Percentiles rank a stretch among this genome's conserved stretches.
Evolutionary conservation across 2,797 vertebrate species (phyloP).

Genomic region (Pangasius mekongensis): DNA sequence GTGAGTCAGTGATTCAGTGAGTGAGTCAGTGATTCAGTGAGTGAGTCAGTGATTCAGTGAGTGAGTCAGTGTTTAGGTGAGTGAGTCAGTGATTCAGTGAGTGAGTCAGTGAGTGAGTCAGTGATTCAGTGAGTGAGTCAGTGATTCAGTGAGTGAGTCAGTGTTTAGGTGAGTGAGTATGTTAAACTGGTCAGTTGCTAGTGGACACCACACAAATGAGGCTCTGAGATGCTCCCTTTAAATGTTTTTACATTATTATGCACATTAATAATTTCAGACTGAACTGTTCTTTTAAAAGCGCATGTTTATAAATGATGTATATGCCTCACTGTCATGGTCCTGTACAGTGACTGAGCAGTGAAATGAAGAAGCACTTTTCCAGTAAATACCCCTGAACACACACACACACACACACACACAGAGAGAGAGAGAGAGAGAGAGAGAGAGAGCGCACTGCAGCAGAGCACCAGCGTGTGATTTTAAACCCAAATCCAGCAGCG

Average conservation of each 20-base stretch:
- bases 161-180: background rate
- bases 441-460: background rate
- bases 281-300: background rate
- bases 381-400: background rate
- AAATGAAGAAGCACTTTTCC: background rate
- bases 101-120: background rate
- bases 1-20: too few relatives aligned
- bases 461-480: background rate
- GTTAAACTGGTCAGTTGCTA: background rate
- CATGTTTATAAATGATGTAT: background rate
- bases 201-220: background rate
- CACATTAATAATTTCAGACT: background rate
- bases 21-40: too few relatives aligned
- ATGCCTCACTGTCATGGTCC: background rate
- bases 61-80: background rate
- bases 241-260: background rate
- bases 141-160: background rate
- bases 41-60: too few relatives aligned
- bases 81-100: background rate
- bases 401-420: background rate
- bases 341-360: background rate
- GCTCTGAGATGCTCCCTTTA: background rate
- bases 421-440: background rate
- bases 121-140: too few relatives aligned
- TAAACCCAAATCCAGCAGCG: slow-evolving; percentile 13